A percentile compares a stretch with the other conserved stretches of the same genome.
phyloP scores from a whole-genome alignment of 2,797 vertebrate species.

The Falco peregrinus region DNA sequence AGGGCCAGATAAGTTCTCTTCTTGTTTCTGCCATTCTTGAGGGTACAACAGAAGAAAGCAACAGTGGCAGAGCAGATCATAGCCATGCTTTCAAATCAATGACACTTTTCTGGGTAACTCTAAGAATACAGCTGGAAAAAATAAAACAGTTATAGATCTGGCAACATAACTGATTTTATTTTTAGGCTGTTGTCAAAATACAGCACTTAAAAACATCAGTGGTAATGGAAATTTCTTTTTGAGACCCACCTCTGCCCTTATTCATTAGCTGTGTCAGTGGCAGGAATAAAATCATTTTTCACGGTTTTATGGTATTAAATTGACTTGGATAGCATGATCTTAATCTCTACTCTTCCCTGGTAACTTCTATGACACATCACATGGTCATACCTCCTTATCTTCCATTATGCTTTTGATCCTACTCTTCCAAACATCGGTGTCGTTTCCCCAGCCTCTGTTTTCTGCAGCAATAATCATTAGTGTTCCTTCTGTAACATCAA shows the following conservation, averaged over 20 bases:
- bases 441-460: background rate
- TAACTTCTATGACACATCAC: background rate
- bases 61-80: background rate
- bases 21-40: background rate
- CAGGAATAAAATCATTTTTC: background rate
- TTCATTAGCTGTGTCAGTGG: background rate
- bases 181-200: slow-evolving; percentile 41
- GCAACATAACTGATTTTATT: background rate
- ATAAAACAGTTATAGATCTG: background rate
- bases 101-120: background rate
- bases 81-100: background rate
- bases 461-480: background rate
- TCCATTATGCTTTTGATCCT: background rate
- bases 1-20: background rate
- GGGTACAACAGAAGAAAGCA: background rate
- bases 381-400: background rate
- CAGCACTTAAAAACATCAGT: background rate
- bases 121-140: slow-evolving; percentile 20
- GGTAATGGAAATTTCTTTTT: slow-evolving; percentile 49
- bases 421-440: background rate
- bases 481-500: background rate
- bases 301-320: background rate
- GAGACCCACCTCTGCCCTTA: slow-evolving; percentile 21
- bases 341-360: background rate
- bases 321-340: background rate